These are phyloP conservation scores for human DNA, from an alignment of 2,113 vertebrate species.

Conservation along the genomic window GRCh38 chr6:129894001-129894500, in stretches of 20 bases:
- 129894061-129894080: neutral
- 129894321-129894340: neutral
- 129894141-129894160: neutral
- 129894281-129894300: neutral
- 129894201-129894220: neutral
- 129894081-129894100: neutral
- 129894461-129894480: neutral
- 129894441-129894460: neutral
- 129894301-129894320: neutral
- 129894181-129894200: neutral
- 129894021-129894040: neutral
- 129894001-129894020: neutral
- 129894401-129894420: neutral
- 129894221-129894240: neutral
- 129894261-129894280: neutral
- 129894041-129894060: neutral
- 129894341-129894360: neutral
- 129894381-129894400: neutral
- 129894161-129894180: constrained; percentile 25
- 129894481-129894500: neutral
- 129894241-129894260: neutral
- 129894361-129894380: neutral
- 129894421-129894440: neutral
- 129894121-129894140: neutral
- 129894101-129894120: neutral